A percentile compares a stretch with the other conserved stretches of the same genome.
Evolutionary conservation across 2,113 vertebrate species (phyloP).

Genomic region (Ctenodactylus gundi): DNA sequence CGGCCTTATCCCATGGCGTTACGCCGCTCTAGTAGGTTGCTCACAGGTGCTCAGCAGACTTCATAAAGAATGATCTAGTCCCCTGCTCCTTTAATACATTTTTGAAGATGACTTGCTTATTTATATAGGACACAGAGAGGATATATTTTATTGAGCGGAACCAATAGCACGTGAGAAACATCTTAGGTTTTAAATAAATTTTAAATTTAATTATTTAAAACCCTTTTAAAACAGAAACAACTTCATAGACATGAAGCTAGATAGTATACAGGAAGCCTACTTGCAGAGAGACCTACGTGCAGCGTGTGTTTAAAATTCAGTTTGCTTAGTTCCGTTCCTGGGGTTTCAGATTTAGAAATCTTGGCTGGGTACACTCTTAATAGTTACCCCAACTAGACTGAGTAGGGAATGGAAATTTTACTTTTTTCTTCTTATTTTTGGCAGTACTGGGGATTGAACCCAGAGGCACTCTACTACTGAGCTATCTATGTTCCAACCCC

Average conservation of each 20-base stretch:
- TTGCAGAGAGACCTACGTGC: background rate
- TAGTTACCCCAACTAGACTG: background rate
- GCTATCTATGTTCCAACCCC: no score
- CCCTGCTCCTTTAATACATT: background rate
- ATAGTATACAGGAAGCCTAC: background rate
- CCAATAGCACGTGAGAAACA: background rate
- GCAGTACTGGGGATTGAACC: background rate
- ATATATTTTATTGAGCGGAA: background rate
- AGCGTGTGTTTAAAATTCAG: background rate
- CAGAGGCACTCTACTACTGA: background rate
- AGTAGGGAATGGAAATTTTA: background rate
- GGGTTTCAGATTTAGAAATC: constrained; percentile 4
- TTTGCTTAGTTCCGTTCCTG: background rate
- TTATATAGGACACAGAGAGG: background rate
- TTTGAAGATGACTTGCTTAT: background rate
- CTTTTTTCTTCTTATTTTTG: background rate
- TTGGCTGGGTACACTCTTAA: background rate
- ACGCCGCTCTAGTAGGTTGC: background rate
- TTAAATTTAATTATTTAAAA: background rate
- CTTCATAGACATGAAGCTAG: constrained; percentile 21
- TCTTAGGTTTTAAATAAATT: background rate
- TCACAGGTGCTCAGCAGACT: background rate
- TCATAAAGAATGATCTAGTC: background rate
- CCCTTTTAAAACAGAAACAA: background rate
- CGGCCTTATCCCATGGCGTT: background rate